Evolutionary conservation across 2,888 invertebrate species (phyloP).

Genomic region (Dryobotodes eremita): DNA sequence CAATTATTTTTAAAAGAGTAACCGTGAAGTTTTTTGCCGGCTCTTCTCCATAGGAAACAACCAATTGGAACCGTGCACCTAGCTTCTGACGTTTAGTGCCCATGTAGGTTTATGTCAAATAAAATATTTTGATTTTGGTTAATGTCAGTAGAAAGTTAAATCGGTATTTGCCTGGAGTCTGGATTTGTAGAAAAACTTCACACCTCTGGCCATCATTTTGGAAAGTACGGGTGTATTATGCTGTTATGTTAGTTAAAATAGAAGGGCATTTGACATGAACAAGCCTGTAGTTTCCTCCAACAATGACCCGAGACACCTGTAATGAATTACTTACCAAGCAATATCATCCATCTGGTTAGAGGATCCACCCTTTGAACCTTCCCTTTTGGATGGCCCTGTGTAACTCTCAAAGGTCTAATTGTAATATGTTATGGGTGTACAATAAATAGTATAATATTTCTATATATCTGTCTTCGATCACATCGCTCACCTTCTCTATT

Average conservation of each 20-base stretch:
- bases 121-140: no score
- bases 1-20: no score
- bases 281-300: background rate
- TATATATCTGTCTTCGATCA: background rate
- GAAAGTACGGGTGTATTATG: no score
- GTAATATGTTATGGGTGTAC: background rate
- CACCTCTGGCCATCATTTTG: background rate
- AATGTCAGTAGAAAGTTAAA: background rate
- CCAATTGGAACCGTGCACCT: no score
- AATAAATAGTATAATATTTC: background rate
- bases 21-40: no score
- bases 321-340: background rate
- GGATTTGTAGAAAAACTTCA: background rate
- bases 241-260: background rate
- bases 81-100: no score
- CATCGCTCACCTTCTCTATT: background rate
- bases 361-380: background rate
- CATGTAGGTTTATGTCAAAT: no score
- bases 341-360: background rate
- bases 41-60: no score
- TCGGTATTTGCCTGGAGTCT: background rate
- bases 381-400: background rate
- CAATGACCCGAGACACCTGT: background rate
- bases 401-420: background rate
- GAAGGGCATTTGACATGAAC: background rate